A percentile compares a stretch with the other conserved stretches of the same genome.
Evolutionary conservation across 2,888 invertebrate genomes (phyloP).

Genomic region (Eurytoma californica): DNA sequence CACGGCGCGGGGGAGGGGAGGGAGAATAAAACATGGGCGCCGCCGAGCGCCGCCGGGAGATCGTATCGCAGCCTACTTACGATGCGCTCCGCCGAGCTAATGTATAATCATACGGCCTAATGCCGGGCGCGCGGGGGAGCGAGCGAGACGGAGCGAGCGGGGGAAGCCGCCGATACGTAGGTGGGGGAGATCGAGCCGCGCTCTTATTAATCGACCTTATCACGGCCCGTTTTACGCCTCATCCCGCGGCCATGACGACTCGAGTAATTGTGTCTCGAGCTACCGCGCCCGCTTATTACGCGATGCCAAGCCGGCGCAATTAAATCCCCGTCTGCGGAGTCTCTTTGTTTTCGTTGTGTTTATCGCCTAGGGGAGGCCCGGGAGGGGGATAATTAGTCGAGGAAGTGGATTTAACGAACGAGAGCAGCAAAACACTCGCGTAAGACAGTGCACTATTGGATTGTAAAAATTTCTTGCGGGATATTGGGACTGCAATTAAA

Average conservation of each 20-base stretch:
- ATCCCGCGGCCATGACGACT: constrained; percentile 18
- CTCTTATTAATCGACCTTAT: constrained; percentile 49
- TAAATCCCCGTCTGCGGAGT: not conserved
- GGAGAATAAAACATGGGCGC: constrained; percentile 13
- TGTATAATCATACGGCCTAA: constrained; percentile 67
- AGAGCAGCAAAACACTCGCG: not conserved
- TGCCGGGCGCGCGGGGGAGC: constrained; percentile 49
- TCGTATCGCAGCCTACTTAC: constrained; percentile 64
- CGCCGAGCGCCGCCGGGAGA: constrained; percentile 36
- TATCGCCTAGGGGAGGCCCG: too few species aligned
- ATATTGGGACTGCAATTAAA: too few species aligned
- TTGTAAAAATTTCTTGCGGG: not conserved
- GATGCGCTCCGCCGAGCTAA: constrained; percentile 63
- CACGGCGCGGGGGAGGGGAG: not conserved
- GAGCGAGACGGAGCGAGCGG: constrained; percentile 22
- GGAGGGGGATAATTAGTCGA: constrained; percentile 41
- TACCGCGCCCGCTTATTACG: not conserved
- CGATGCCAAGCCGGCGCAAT: too few species aligned
- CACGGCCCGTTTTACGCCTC: constrained; percentile 43
- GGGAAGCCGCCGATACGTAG: not conserved
- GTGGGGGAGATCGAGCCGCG: constrained; percentile 60
- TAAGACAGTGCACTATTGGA: not conserved
- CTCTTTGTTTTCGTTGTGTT: too few species aligned
- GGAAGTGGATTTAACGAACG: constrained; percentile 29
- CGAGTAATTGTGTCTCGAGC: constrained; percentile 17